Percentiles rank a stretch among this genome's conserved stretches.
phyloP scores from a whole-genome alignment of 2,888 invertebrate species.

The Noctua pronuba region DNA sequence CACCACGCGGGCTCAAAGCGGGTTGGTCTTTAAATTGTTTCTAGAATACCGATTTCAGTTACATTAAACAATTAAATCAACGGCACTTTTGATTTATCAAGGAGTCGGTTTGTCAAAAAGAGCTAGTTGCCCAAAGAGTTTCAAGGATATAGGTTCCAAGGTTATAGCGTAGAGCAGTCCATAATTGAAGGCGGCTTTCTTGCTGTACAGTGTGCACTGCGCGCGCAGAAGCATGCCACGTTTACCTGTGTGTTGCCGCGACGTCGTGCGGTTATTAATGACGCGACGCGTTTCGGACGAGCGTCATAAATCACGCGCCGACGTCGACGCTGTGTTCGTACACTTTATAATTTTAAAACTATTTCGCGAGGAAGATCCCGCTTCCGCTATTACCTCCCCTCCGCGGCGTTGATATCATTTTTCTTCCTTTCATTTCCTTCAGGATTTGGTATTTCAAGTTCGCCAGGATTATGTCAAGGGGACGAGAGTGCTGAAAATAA shows the following conservation, averaged over 20 bases:
- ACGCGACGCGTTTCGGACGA: conserved; percentile 58
- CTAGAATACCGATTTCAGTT: too few species aligned
- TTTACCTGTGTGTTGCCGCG: conserved; percentile 45
- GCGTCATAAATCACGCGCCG: conserved; percentile 68
- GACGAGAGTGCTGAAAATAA: not conserved
- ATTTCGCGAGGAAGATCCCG: conserved; percentile 51
- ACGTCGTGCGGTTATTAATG: conserved; percentile 50
- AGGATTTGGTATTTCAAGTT: conserved; percentile 33
- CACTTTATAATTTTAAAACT: conserved; percentile 72
- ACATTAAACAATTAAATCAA: too few species aligned
- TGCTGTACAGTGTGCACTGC: not conserved
- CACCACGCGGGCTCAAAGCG: too few species aligned
- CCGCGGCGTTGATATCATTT: conserved; percentile 42
- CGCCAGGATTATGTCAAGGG: conserved; percentile 17
- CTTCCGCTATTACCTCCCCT: conserved; percentile 38
- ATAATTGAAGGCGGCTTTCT: not conserved
- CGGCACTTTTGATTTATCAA: too few species aligned
- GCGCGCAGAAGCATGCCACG: not conserved
- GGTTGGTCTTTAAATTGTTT: too few species aligned
- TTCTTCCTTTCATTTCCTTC: conserved; percentile 54
- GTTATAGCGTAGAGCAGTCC: not conserved
- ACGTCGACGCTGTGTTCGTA: conserved; percentile 37
- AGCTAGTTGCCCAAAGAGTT: not conserved
- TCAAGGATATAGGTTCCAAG: not conserved
- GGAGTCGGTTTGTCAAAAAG: not conserved